Evolutionary conservation across 2,113 vertebrate species (phyloP).

Genomic region (Rhinichthys klamathensis): DNA sequence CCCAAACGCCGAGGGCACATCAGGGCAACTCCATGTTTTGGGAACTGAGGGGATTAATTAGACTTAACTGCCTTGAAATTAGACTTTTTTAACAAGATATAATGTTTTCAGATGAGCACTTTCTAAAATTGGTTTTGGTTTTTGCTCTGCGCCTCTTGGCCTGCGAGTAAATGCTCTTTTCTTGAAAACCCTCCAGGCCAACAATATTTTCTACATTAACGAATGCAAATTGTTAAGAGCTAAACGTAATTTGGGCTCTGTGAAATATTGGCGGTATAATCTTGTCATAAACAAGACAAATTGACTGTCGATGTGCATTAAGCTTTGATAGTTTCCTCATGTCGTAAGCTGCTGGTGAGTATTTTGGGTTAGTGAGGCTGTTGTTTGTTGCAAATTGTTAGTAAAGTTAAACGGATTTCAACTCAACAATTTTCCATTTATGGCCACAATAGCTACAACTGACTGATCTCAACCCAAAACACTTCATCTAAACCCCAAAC

Average conservation of each 20-base stretch:
- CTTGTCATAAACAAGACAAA: slow-evolving; percentile 1
- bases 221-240: slow-evolving; percentile 2
- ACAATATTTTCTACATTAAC: neutral
- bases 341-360: neutral
- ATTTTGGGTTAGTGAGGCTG: neutral
- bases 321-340: slow-evolving; percentile 9
- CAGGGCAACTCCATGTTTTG: neutral
- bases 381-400: neutral
- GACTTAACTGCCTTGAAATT: neutral
- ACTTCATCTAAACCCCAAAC: neutral
- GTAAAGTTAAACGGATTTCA: neutral
- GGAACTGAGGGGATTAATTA: slow-evolving; percentile 1
- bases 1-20: neutral
- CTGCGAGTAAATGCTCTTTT: neutral
- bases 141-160: neutral
- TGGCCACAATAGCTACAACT: neutral
- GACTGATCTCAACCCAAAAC: neutral
- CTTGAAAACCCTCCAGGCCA: neutral
- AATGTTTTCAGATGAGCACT: neutral
- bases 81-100: neutral
- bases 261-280: neutral
- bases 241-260: neutral
- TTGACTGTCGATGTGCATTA: neutral
- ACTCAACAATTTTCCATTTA: neutral
- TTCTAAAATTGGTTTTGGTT: slow-evolving; percentile 19